Conservation (phyloP, 2,888 invertebrate genomes). For the Agonopterix arenella region DNA sequence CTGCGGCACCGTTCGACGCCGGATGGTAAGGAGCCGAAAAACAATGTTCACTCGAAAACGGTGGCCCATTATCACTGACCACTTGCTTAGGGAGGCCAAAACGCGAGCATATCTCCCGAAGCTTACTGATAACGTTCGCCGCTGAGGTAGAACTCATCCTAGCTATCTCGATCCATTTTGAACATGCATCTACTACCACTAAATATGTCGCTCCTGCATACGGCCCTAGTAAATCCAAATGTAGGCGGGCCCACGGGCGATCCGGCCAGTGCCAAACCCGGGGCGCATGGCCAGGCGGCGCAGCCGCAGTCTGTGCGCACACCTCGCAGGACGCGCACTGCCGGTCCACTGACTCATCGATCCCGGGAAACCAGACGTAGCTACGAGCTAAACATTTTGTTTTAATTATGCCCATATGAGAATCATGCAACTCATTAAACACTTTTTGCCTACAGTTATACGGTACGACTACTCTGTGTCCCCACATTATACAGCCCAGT, state of each 20-base stretch:
- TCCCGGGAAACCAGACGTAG: background rate
- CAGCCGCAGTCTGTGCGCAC: background rate
- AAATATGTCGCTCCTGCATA: background rate
- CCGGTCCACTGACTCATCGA: background rate
- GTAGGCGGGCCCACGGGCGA: no score
- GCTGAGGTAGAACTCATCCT: background rate
- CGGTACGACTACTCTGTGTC: constrained; percentile 2
- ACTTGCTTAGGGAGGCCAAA: background rate
- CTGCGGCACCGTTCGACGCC: background rate
- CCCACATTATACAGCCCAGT: constrained; percentile 9
- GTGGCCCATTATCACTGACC: background rate
- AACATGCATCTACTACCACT: background rate
- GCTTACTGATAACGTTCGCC: background rate
- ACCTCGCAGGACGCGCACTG: background rate
- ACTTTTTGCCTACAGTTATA: constrained; percentile 1
- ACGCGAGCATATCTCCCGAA: background rate
- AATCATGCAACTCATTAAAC: background rate
- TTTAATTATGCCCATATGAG: background rate
- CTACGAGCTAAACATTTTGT: background rate
- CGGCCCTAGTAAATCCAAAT: background rate
- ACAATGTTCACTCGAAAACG: background rate
- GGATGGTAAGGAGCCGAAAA: no score
- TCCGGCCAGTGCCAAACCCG: no score
- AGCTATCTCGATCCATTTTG: background rate
- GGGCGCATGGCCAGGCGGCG: background rate